These are phyloP conservation scores for Eubasilissa splendida DNA, from an alignment of 2,888 invertebrate species.

Conservation along the genomic window DNA sequence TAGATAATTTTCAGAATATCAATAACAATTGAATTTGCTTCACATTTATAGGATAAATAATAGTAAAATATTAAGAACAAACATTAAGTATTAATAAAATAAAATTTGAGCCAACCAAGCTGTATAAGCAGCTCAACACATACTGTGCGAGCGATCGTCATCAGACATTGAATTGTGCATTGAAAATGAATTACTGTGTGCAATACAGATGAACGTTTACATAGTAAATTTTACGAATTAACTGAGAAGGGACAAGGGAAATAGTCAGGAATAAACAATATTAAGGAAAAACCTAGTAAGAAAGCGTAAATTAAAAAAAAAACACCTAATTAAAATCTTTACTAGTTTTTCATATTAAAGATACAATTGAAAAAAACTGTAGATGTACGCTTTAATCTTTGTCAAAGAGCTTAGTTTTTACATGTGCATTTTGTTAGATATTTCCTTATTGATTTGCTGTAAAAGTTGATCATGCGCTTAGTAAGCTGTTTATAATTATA, in stretches of 20 bases:
- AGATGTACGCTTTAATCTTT: too few species aligned
- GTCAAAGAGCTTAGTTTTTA: not conserved
- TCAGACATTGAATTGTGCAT: constrained; percentile 1
- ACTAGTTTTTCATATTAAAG: not conserved
- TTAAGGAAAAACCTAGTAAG: not conserved
- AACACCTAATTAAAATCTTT: not conserved
- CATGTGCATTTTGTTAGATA: not conserved
- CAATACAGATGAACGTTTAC: constrained; percentile 40
- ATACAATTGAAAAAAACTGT: not conserved
- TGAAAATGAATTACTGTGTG: constrained; percentile 7
- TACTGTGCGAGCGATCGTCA: not conserved
- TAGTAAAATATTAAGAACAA: too few species aligned
- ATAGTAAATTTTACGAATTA: constrained; percentile 5
- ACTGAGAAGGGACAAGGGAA: constrained; percentile 5
- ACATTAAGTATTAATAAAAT: not conserved
- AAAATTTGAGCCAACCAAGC: constrained; percentile 13
- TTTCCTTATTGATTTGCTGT: constrained; percentile 9
- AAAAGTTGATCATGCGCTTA: constrained; percentile 27
- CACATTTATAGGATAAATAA: too few species aligned
- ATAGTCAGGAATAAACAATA: not conserved
- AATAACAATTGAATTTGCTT: too few species aligned
- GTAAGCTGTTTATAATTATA: constrained; percentile 30
- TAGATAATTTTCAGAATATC: too few species aligned
- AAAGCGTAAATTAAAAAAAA: not conserved
- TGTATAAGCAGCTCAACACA: constrained; percentile 17